Evolutionary conservation across 2,113 vertebrate genomes (phyloP).

Genomic region (Willisornis vidua): DNA sequence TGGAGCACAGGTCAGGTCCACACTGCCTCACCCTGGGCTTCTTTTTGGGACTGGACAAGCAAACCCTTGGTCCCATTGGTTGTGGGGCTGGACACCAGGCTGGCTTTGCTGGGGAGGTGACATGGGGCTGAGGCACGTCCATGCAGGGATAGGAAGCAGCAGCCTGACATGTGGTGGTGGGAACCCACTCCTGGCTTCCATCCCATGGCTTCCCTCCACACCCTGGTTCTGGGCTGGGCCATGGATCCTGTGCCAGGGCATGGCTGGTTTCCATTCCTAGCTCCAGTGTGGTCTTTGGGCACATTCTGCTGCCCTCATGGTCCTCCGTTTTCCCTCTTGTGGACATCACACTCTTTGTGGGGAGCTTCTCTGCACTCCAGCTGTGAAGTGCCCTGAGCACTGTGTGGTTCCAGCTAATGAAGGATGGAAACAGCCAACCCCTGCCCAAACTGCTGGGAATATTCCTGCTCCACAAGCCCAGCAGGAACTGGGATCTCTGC

Average conservation of each 20-base stretch:
- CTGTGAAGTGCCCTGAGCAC: accelerated
- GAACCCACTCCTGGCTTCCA: not conserved
- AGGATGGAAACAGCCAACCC: not conserved
- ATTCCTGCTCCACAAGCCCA: accelerated
- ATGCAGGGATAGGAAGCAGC: not conserved
- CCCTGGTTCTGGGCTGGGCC: not conserved
- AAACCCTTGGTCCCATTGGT: not conserved
- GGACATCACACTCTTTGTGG: not conserved
- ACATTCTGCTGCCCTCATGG: accelerated
- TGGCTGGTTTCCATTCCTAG: not conserved
- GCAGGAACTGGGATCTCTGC: not conserved
- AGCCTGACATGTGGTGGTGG: not conserved
- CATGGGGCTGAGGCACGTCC: accelerated
- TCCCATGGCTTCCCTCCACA: not conserved
- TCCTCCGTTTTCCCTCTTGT: not conserved
- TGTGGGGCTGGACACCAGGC: not conserved
- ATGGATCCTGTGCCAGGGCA: accelerated
- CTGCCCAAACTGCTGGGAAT: not conserved
- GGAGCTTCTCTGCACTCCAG: not conserved
- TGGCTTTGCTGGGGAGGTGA: not conserved
- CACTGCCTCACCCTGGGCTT: not conserved
- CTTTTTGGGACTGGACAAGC: not conserved
- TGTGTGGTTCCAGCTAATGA: accelerated
- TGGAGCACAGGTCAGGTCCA: not conserved
- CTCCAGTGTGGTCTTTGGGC: not conserved